A percentile compares a stretch with the other conserved stretches of the same genome.
Conservation (phyloP, 2,113 vertebrate species). For the Cygnus atratus region DNA sequence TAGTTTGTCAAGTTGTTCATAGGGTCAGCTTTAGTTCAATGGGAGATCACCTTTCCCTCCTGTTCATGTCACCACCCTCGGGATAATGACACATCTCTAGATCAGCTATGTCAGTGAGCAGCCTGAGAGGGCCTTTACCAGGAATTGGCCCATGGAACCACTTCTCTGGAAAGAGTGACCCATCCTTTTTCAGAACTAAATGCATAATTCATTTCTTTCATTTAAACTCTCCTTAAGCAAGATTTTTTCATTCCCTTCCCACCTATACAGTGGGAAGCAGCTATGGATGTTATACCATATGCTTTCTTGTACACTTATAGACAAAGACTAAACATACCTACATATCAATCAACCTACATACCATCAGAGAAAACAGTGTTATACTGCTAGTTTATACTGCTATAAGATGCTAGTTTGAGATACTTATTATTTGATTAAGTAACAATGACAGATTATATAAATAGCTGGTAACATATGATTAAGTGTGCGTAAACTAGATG, state of each 20-base stretch:
- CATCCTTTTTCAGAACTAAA: not conserved
- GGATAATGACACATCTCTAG: rapidly evolving
- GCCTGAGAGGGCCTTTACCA: not conserved
- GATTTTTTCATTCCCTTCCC: not conserved
- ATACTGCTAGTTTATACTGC: not conserved
- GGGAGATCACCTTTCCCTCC: not conserved
- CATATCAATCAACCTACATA: not conserved
- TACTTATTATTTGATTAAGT: not conserved
- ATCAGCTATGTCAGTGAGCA: not conserved
- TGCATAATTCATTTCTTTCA: not conserved
- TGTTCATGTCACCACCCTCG: not conserved
- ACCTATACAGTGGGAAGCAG: not conserved
- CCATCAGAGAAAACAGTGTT: not conserved
- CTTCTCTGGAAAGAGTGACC: not conserved
- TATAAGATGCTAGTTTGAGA: not conserved
- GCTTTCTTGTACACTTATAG: not conserved
- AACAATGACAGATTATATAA: not conserved
- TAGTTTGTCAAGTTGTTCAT: not conserved
- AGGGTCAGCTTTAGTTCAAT: not conserved
- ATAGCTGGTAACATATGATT: not conserved
- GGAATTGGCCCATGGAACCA: not conserved
- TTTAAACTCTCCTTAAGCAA: not conserved
- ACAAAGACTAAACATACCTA: not conserved
- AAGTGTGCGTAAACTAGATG: not conserved
- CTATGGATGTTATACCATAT: rapidly evolving